Evolutionary conservation across 92 coral and sea anemone genomes (phyloP).

Genomic region (Paramuricea clavata): DNA sequence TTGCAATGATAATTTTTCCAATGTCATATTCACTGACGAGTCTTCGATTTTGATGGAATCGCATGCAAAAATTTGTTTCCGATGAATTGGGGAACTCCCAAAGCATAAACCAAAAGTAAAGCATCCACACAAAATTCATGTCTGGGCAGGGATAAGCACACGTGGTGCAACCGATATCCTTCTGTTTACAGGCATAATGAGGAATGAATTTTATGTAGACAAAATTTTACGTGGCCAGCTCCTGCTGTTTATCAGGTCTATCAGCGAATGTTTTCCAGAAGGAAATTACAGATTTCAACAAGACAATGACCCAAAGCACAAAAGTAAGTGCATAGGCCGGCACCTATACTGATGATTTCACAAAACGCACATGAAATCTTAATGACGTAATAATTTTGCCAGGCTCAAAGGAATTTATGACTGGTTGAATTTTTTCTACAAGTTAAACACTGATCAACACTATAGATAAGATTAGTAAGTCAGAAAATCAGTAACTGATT

Average conservation of each 20-base stretch:
- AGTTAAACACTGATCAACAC: too few species aligned
- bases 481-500: too few species aligned
- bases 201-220: constrained; percentile 41
- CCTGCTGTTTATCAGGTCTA: constrained; percentile 33
- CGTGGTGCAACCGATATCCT: constrained; percentile 41
- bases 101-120: constrained; percentile 31
- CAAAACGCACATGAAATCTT: too few species aligned
- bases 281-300: constrained; percentile 29
- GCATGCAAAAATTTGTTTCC: constrained; percentile 37
- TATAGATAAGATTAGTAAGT: too few species aligned
- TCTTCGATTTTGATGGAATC: constrained; percentile 43
- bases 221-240: constrained; percentile 31
- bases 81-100: constrained; percentile 27
- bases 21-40: constrained; percentile 50
- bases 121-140: constrained; percentile 48
- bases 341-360: too few species aligned
- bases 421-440: too few species aligned
- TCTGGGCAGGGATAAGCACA: constrained; percentile 33
- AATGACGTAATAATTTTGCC: too few species aligned
- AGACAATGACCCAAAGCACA: constrained; percentile 27
- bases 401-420: too few species aligned
- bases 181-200: constrained; percentile 27
- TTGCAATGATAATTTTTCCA: background rate
- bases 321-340: too few species aligned
- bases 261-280: constrained; percentile 1